These are phyloP conservation scores for Caenorhabditis doughertyi DNA, from an alignment of 2,888 invertebrate species.

Conservation along the genomic window DNA sequence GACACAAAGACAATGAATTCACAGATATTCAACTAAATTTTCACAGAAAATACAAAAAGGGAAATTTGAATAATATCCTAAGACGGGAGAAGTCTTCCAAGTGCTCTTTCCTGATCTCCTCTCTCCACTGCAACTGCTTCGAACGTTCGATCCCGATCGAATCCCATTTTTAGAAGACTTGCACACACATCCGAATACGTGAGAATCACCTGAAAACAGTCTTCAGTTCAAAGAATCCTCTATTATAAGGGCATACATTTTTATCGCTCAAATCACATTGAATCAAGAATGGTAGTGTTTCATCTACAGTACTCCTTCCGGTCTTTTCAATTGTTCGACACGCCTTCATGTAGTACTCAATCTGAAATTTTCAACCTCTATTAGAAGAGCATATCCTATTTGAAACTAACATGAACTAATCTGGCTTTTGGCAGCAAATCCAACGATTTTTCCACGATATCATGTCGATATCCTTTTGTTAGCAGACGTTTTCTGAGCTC, in stretches of 20 bases:
- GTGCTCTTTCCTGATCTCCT: constrained; percentile 63
- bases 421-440: constrained; percentile 56
- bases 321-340: constrained; percentile 70
- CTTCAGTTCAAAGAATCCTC: no score
- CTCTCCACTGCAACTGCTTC: constrained; percentile 49
- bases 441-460: constrained; percentile 62
- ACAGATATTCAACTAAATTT: no score
- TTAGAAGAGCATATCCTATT: neutral
- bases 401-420: constrained; percentile 59
- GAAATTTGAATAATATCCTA: neutral
- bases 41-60: neutral
- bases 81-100: constrained; percentile 41
- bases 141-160: constrained; percentile 54
- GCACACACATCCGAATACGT: constrained; percentile 67
- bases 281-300: constrained; percentile 65
- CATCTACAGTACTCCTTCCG: constrained; percentile 50
- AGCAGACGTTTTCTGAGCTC: constrained; percentile 56
- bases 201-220: no score
- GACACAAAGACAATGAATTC: no score
- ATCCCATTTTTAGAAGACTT: constrained; percentile 70
- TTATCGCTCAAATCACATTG: constrained; percentile 69
- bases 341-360: constrained; percentile 76
- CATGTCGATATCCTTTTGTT: constrained; percentile 66
- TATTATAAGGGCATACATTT: no score
- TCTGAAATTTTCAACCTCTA: constrained; percentile 49